A percentile compares a stretch with the other conserved stretches of the same genome.
Conservation (phyloP, 2,113 vertebrate species). For the Speoplatyrhinus poulsoni region DNA sequence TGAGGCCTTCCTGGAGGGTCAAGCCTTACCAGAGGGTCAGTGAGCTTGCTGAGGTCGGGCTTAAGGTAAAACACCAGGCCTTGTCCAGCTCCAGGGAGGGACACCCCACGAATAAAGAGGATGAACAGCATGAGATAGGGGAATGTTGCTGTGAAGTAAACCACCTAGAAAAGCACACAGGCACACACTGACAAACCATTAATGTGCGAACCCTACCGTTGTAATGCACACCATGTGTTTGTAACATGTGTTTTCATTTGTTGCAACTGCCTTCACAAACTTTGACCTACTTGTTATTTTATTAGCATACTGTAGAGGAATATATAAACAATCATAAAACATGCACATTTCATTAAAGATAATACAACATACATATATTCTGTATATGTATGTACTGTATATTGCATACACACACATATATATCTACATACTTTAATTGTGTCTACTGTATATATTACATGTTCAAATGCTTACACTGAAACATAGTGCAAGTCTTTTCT, state of each 20-base stretch:
- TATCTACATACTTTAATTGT: background rate
- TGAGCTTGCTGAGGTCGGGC: slow-evolving; percentile 59
- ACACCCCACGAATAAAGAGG: slow-evolving; percentile 76
- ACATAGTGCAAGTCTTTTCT: no score
- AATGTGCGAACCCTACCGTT: no score
- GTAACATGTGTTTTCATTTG: no score
- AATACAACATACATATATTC: background rate
- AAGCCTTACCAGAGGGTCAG: slow-evolving; percentile 36
- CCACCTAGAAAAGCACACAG: slow-evolving; percentile 62
- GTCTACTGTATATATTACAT: background rate
- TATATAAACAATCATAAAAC: background rate
- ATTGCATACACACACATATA: background rate
- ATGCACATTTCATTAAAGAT: background rate
- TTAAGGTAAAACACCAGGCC: slow-evolving; percentile 72
- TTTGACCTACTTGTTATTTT: background rate
- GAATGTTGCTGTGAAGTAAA: slow-evolving; percentile 78
- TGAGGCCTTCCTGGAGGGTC: slow-evolving; percentile 46
- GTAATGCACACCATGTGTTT: no score
- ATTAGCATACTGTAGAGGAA: no score
- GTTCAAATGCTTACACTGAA: no score
- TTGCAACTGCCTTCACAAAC: background rate
- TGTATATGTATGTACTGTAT: no score
- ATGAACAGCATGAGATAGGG: slow-evolving; percentile 77
- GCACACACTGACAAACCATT: background rate
- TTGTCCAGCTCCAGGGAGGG: slow-evolving; percentile 70